Percentiles rank a stretch among this genome's conserved stretches.
phyloP scores from a whole-genome alignment of 2,797 vertebrate species.

The Varecia variegata region DNA sequence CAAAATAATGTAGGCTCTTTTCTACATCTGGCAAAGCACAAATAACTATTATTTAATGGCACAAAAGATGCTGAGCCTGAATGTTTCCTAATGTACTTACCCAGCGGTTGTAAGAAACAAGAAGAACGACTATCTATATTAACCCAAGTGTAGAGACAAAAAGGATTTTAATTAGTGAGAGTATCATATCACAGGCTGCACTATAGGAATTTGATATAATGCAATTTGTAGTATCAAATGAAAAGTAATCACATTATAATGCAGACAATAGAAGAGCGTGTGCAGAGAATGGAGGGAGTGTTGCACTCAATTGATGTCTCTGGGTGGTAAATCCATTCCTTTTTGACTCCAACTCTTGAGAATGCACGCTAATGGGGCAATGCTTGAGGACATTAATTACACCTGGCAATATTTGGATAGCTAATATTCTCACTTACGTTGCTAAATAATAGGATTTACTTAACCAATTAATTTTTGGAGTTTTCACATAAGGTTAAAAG shows the following conservation, averaged over 20 bases:
- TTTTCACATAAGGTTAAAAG: slow-evolving; percentile 7
- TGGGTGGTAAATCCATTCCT: slow-evolving; percentile 65
- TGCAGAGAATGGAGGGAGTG: slow-evolving; percentile 57
- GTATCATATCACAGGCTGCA: slow-evolving; percentile 73
- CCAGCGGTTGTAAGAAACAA: slow-evolving; percentile 68
- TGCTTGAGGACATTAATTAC: slow-evolving; percentile 66
- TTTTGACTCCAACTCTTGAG: slow-evolving; percentile 60
- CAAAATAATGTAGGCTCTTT: slow-evolving; percentile 52
- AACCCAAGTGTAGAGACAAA: slow-evolving; percentile 73
- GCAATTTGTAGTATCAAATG: slow-evolving; percentile 76
- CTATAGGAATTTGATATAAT: slow-evolving; percentile 75
- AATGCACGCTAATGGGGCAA: slow-evolving; percentile 59
- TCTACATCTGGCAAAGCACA: slow-evolving; percentile 44
- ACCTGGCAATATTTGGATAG: slow-evolving; percentile 72
- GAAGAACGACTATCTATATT: slow-evolving; percentile 78
- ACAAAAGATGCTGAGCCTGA: slow-evolving; percentile 34
- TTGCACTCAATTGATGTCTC: slow-evolving; percentile 62
- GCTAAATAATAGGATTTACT: slow-evolving; percentile 48
- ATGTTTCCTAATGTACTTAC: slow-evolving; percentile 70
- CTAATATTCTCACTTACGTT: slow-evolving; percentile 63
- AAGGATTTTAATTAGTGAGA: slow-evolving; percentile 82
- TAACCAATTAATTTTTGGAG: slow-evolving; percentile 57
- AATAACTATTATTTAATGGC: slow-evolving; percentile 63
- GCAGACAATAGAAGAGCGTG: slow-evolving; percentile 69
- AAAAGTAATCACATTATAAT: slow-evolving; percentile 82